phyloP scores from a whole-genome alignment of 2,113 vertebrate genomes.

The Entelurus aequoreus region DNA sequence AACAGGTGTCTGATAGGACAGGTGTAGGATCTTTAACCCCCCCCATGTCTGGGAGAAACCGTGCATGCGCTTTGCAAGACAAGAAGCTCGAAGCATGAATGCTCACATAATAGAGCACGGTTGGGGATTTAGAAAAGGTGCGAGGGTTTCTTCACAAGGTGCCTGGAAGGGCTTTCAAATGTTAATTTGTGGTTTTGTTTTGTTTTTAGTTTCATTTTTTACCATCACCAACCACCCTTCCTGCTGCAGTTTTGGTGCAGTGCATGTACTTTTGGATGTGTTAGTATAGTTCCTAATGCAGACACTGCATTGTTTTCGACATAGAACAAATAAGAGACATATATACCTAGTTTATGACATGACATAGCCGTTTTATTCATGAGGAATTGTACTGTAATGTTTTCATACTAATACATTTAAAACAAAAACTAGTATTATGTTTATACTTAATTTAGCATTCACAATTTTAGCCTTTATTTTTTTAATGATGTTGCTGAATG shows the following conservation, averaged over 20 bases:
- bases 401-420: too few species aligned
- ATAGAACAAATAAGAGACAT: too few species aligned
- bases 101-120: conserved; percentile 55
- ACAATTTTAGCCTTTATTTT: too few species aligned
- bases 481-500: too few species aligned
- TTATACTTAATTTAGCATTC: too few species aligned
- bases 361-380: too few species aligned
- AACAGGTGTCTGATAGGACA: conserved; percentile 78
- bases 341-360: too few species aligned
- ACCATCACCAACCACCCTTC: conserved; percentile 8
- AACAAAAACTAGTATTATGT: too few species aligned
- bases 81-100: conserved; percentile 11
- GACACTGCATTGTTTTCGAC: neutral
- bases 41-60: conserved; percentile 53
- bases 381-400: too few species aligned
- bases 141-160: conserved; percentile 49
- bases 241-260: conserved; percentile 47
- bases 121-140: conserved; percentile 39
- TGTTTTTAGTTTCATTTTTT: conserved; percentile 47
- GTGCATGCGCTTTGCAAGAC: conserved; percentile 49
- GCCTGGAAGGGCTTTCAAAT: conserved; percentile 57
- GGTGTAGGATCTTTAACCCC: conserved; percentile 68
- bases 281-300: neutral
- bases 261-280: neutral
- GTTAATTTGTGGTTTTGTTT: conserved; percentile 45